Evolutionary conservation across 2,113 vertebrate genomes (phyloP).

Genomic region (Bothrops jararaca): DNA sequence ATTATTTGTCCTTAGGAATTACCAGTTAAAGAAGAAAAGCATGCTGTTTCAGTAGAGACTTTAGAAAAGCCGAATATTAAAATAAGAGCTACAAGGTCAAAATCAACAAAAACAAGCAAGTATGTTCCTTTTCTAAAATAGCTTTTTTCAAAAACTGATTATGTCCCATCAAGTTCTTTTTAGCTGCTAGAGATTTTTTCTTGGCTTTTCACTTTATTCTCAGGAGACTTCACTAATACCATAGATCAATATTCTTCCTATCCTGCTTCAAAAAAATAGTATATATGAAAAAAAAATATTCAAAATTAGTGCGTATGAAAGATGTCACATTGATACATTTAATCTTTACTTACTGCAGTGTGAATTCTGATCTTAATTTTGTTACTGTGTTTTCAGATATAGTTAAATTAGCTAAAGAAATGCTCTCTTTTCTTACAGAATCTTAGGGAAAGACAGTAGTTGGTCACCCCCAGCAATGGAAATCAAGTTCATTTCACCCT

Average conservation of each 20-base stretch:
- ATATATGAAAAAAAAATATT: not conserved
- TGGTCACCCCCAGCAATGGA: conserved; percentile 75
- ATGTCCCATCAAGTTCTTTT: not conserved
- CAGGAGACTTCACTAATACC: not conserved
- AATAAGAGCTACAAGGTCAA: conserved; percentile 56
- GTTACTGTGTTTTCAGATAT: not conserved
- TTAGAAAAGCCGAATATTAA: conserved; percentile 54
- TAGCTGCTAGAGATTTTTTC: not conserved
- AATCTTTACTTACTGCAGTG: not conserved
- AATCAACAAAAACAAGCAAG: conserved; percentile 62
- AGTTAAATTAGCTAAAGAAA: not conserved
- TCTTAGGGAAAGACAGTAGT: conserved; percentile 54
- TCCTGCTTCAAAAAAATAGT: not conserved
- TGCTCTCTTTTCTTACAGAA: conserved; percentile 62
- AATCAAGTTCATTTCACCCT: conserved; percentile 84
- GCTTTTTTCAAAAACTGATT: not conserved
- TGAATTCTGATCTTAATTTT: not conserved
- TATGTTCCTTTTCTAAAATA: conserved; percentile 35
- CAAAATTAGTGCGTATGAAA: not conserved
- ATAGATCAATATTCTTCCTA: not conserved
- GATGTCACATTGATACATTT: not conserved
- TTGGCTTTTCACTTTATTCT: not conserved
- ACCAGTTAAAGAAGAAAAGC: conserved; percentile 52
- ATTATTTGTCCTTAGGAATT: conserved; percentile 56
- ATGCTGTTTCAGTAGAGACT: conserved; percentile 36